Base-by-base conservation (phyloP, 1,140 invertebrate genomes). In the Diabrotica virgifera region DNA sequence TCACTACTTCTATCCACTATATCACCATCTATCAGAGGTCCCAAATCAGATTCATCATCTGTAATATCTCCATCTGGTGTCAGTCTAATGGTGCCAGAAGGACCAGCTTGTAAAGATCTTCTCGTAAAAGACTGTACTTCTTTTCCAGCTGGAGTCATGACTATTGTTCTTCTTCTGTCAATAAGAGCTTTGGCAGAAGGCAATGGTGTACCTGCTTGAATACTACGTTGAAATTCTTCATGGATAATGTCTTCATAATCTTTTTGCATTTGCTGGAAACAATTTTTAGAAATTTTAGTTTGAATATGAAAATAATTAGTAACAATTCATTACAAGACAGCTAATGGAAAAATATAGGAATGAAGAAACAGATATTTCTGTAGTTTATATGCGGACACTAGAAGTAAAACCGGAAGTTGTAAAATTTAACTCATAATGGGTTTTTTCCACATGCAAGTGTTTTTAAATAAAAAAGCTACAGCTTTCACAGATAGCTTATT, bases 171-270 rank as follows among this genome's bases (percentile, higher is more conserved):
- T 64, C 71, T 61, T 55, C 64, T 62, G 24, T 70, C 58, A 9
- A 70, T 65, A 9, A 67, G 36, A 40, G 70, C 53, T 52, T 62
- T 51, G 10, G 67, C 59, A 8, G 62, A 60, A 0, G 72, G 68
- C 14, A 74, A 60, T 11, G 67, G 60, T 37, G 70, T 64, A 8
- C 65, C 66, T 36, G 66, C 14, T n/a, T 36, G 10, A 9, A 67
- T 56, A 65, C 64, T 69, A 7, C 59, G 63, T 54, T 61, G 53
- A 37, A 67, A 67, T 68, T 76, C 75, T 35, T 76, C 70, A 55
- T 63, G 59, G 6, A 75, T 64, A n/a, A 75, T 64, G 5, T 72
- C 72, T 56, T 71, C 73, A 60, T 74, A 76, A 52, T 76, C 75
- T 65, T 72, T 70, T 67, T 76, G 70, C 36, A 76, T 62, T 75